These are phyloP conservation scores for Calosoma granatense DNA, from an alignment of 1,140 invertebrate genomes.

Conservation along the genomic window DNA sequence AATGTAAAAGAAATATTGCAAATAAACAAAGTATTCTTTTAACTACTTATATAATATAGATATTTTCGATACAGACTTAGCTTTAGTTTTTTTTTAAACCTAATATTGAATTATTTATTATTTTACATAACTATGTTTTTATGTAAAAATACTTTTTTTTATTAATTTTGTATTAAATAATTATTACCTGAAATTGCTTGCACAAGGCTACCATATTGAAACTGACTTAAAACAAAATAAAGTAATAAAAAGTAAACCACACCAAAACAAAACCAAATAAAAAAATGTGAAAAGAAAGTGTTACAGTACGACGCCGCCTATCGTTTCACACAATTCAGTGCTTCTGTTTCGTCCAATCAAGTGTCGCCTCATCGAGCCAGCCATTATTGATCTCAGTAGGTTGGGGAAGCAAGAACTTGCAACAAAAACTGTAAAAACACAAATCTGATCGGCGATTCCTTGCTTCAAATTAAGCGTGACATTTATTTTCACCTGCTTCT, in stretches of 20 bases:
- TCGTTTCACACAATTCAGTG: neutral
- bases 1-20: too few relatives aligned
- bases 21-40: too few relatives aligned
- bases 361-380: neutral
- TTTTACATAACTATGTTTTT: too few relatives aligned
- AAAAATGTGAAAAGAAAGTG: neutral
- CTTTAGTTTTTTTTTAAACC: too few relatives aligned
- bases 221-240: neutral
- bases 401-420: neutral
- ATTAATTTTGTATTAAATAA: neutral
- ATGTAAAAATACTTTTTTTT: too few relatives aligned
- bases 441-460: conserved; percentile 1
- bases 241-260: neutral
- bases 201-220: too few relatives aligned
- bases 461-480: neutral
- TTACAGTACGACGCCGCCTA: neutral
- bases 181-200: too few relatives aligned
- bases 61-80: too few relatives aligned
- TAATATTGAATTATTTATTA: too few relatives aligned
- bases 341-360: neutral
- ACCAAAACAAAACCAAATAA: neutral
- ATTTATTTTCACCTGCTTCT: neutral
- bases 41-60: too few relatives aligned
- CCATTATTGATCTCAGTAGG: neutral
- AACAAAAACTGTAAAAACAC: neutral